These are phyloP conservation scores for Onychorhynchus coronatus DNA, from an alignment of 2,113 vertebrate species.

Conservation along the genomic window DNA sequence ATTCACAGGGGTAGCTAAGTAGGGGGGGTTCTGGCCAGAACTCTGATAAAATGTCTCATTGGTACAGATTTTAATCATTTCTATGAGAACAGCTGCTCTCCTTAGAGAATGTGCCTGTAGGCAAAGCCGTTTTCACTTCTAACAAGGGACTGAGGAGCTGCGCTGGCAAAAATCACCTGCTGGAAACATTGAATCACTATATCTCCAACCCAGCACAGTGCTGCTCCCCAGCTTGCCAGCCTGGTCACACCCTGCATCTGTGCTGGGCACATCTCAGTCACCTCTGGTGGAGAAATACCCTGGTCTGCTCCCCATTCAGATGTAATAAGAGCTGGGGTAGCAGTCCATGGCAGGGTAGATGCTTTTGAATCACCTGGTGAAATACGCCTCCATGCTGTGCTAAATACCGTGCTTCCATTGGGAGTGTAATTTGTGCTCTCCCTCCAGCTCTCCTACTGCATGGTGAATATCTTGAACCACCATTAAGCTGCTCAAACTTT, in stretches of 20 bases:
- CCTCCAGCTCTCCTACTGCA: conserved; percentile 7
- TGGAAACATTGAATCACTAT: neutral
- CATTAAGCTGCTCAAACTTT: conserved; percentile 17
- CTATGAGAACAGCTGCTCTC: conserved; percentile 51
- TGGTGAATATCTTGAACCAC: neutral
- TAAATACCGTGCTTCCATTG: neutral
- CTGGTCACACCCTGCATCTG: neutral
- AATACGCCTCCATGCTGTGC: neutral
- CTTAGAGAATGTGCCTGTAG: neutral
- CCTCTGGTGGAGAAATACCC: neutral
- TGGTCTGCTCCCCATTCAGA: neutral
- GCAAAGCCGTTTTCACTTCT: conserved; percentile 8
- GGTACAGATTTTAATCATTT: conserved; percentile 25
- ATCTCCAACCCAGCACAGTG: neutral
- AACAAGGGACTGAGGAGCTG: neutral
- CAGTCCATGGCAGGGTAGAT: neutral
- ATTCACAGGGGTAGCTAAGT: neutral
- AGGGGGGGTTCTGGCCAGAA: neutral
- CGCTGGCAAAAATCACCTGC: conserved; percentile 20
- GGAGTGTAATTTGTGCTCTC: neutral
- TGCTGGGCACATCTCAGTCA: neutral
- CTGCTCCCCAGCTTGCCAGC: neutral
- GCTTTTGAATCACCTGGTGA: neutral
- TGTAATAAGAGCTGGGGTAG: neutral
- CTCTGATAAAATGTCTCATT: conserved; percentile 33